phyloP scores from a whole-genome alignment of 2,888 invertebrate genomes.

The Drosophila antonietae region DNA sequence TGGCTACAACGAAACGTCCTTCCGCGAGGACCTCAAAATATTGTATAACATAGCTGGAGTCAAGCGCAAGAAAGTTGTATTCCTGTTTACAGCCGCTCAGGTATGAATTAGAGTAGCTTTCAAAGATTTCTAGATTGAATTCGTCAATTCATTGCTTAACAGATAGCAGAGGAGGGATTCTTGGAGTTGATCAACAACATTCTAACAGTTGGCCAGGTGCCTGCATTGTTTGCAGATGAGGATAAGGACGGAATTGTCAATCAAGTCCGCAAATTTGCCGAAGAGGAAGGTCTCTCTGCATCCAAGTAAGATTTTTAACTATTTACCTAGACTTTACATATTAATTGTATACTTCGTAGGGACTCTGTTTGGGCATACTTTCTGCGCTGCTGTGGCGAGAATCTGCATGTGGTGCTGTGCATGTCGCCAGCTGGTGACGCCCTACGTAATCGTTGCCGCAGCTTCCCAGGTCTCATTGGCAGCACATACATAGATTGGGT shows the following conservation, averaged over 20 bases:
- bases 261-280: conserved; percentile 88
- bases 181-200: conserved; percentile 96
- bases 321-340: conserved; percentile 23
- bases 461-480: conserved; percentile 96
- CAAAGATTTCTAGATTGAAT: neutral
- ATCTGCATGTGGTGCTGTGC: conserved; percentile 94
- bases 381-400: conserved; percentile 90
- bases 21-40: conserved; percentile 94
- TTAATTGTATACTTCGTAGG: conserved; percentile 82
- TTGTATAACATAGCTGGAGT: conserved; percentile 91
- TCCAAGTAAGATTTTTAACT: conserved; percentile 86
- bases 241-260: conserved; percentile 93
- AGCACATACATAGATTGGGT: conserved; percentile 97
- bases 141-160: neutral
- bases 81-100: conserved; percentile 93
- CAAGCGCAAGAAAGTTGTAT: conserved; percentile 91
- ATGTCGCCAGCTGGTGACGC: conserved; percentile 95
- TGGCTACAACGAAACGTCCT: conserved; percentile 92
- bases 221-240: conserved; percentile 94
- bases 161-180: conserved; percentile 92
- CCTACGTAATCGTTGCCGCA: conserved; percentile 93
- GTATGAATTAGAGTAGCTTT: conserved; percentile 77
- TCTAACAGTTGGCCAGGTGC: conserved; percentile 94
- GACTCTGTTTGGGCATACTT: conserved; percentile 95
- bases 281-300: conserved; percentile 89